Base-by-base conservation (phyloP, 2,113 vertebrate genomes). In the Calyptommatus sinebrachiatus region DNA sequence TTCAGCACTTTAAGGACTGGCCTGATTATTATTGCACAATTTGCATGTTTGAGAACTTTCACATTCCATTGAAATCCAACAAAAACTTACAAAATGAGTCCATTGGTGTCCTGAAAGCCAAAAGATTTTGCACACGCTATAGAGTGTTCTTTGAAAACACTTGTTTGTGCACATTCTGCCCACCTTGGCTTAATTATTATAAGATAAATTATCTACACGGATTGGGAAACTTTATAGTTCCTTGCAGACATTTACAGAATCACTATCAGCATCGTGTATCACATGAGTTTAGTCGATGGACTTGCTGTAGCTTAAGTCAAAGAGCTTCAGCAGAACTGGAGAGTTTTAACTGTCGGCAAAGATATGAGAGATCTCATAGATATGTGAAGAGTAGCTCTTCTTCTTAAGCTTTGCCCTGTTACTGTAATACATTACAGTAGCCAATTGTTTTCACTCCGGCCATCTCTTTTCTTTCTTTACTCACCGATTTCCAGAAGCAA, bases 281-380 rank as follows among this genome's bases (percentile, higher is more conserved):
- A 85, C 80, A 85, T 88, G 89, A 86, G 90, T 90, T 91, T 92
- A 92, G 82, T 62, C 82, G 87, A 90, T 83, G 79, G 79, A 70
- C 72, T 69, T 89, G 71, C 57, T 88, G 81, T 82, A 88, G 86
- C 82, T 93, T 88, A 81, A 81, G 66, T 74, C 75, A 81, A 76
- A 76, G 60, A 88, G 71, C 88, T 91, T 67, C 80, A 77, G 83
- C 83, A 86, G 85, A 91, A 84, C 88, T 92, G 84, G 86, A 92
- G 85, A 80, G 79, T 89, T 83, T 87, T 87, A 82, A 85, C 83
- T 91, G 91, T 90, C 73, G 73, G 89, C 85, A 31, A 90, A 89
- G 87, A 90, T 91, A 84, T 35, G 84, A 92, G 79, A 81, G 91
- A 90, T 90, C 62, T 76, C 57, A 89, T 48, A 80, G 74, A 86